These are phyloP conservation scores for Syrrhaptes paradoxus DNA, from an alignment of 2,113 vertebrate species.

Conservation along the genomic window DNA sequence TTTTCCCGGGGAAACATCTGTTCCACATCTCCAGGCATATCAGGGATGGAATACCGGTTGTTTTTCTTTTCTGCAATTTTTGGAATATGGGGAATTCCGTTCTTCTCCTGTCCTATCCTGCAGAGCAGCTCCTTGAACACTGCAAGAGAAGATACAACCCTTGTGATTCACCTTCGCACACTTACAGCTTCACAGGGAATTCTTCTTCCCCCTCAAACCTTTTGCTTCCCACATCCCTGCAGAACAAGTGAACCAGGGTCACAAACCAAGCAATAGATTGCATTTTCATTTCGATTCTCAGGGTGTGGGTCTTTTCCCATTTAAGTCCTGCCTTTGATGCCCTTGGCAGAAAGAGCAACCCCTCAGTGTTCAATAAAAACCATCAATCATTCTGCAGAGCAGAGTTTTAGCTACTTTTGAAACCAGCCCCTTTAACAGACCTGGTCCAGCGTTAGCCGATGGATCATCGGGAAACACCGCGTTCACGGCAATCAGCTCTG, in stretches of 20 bases:
- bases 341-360: background rate
- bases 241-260: background rate
- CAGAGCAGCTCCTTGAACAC: conserved; percentile 97
- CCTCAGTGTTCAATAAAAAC: background rate
- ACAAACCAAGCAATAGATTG: background rate
- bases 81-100: conserved; percentile 90
- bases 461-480: background rate
- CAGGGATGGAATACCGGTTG: conserved; percentile 95
- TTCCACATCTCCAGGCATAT: conserved; percentile 92
- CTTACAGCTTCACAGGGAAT: background rate
- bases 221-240: background rate
- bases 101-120: conserved; percentile 89
- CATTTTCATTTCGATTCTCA: background rate
- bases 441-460: background rate
- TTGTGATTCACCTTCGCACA: background rate
- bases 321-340: background rate
- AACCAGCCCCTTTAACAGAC: background rate
- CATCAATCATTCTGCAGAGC: background rate
- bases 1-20: conserved; percentile 88
- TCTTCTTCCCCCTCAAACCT: background rate
- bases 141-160: conserved; percentile 53
- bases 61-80: conserved; percentile 97
- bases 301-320: background rate
- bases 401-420: background rate
- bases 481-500: background rate